A percentile compares a stretch with the other conserved stretches of the same genome.
phyloP scores from a whole-genome alignment of 2,888 invertebrate species.

The Tipula vernalis region DNA sequence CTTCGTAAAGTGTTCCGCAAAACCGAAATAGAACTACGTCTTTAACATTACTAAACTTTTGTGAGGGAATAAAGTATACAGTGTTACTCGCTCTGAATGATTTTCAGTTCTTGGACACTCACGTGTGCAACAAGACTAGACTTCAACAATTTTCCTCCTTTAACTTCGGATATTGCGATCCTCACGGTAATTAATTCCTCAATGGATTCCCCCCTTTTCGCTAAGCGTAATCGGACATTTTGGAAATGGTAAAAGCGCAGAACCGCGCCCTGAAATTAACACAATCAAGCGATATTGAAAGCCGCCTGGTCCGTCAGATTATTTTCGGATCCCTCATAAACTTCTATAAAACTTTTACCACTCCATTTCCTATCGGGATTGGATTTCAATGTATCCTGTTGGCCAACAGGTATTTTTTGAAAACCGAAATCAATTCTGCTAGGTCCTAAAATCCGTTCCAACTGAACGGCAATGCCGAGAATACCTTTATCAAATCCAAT shows the following conservation, averaged over 20 bases:
- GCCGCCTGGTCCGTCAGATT: constrained; percentile 78
- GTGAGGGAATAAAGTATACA: no score
- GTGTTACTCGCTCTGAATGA: no score
- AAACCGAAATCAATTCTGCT: constrained; percentile 56
- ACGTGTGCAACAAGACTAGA: no score
- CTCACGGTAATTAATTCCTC: constrained; percentile 74
- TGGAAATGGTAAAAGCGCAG: constrained; percentile 78
- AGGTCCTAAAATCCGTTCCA: constrained; percentile 48
- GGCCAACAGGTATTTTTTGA: constrained; percentile 62
- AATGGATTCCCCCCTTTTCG: constrained; percentile 83
- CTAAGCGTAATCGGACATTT: constrained; percentile 53
- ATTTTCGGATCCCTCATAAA: constrained; percentile 63
- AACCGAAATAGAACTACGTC: no score
- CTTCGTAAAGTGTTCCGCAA: no score
- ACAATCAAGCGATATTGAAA: constrained; percentile 65
- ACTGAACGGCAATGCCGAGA: constrained; percentile 66
- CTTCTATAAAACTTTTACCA: constrained; percentile 36
- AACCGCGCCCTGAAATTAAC: constrained; percentile 89
- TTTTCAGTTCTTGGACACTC: no score
- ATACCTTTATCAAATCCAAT: constrained; percentile 90
- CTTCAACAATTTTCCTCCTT: constrained; percentile 73
- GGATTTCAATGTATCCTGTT: constrained; percentile 26
- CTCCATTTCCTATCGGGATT: constrained; percentile 24
- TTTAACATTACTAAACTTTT: no score
- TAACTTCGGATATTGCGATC: constrained; percentile 71